Percentiles rank a stretch among this genome's conserved stretches.
Evolutionary conservation across 1,140 invertebrate species (phyloP).

Genomic region (Wiebesia pumilae): DNA sequence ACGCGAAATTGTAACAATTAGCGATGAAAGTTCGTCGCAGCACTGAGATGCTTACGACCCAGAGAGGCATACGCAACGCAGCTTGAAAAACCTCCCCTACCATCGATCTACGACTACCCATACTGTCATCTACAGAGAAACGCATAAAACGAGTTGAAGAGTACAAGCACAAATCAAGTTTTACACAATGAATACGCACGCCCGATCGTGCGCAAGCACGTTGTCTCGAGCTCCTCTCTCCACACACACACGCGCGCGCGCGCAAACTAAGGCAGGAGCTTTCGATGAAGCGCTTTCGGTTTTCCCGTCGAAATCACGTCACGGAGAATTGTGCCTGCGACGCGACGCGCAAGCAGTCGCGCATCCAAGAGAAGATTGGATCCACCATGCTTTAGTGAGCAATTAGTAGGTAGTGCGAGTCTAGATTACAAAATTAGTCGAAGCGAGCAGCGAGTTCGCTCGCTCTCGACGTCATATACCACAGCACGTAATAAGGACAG

Average conservation of each 20-base stretch:
- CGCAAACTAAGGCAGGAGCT: background rate
- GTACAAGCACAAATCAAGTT: no score
- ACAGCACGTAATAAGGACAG: background rate
- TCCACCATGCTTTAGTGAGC: slow-evolving; percentile 68
- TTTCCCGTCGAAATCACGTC: slow-evolving; percentile 51
- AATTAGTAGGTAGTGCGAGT: slow-evolving; percentile 67
- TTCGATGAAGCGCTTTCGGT: background rate
- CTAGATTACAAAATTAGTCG: slow-evolving; percentile 70
- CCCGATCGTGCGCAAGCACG: no score
- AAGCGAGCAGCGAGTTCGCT: slow-evolving; percentile 26
- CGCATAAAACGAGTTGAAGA: no score
- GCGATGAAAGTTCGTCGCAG: no score
- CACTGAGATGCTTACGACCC: no score
- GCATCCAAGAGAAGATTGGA: slow-evolving; percentile 66
- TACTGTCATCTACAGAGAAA: no score
- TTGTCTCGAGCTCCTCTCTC: no score
- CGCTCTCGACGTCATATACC: background rate
- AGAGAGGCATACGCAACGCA: no score
- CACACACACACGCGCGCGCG: background rate
- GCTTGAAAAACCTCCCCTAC: no score
- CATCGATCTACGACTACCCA: no score
- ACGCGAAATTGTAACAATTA: no score
- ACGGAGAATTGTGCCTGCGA: slow-evolving; percentile 38
- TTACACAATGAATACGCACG: no score
- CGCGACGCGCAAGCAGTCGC: slow-evolving; percentile 43